Conservation (phyloP, 2,113 vertebrate species). For the Lutjanus erythropterus region DNA sequence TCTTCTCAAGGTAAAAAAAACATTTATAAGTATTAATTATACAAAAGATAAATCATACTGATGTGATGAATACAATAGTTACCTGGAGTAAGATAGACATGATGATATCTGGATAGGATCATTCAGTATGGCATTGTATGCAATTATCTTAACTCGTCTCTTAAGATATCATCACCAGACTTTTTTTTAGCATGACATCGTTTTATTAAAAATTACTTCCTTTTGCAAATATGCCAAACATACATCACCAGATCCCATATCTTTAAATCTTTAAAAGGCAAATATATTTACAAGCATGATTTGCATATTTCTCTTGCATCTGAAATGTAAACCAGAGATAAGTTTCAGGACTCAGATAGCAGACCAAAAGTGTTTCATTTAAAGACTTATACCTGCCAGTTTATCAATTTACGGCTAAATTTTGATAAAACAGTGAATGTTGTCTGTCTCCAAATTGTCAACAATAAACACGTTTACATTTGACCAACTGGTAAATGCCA, state of each 20-base stretch:
- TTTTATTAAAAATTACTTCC: too few species aligned
- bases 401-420: background rate
- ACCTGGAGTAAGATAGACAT: background rate
- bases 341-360: background rate
- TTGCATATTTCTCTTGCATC: background rate
- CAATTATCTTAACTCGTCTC: background rate
- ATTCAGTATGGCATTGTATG: background rate
- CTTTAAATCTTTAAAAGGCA: background rate
- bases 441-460: background rate
- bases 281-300: background rate
- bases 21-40: background rate
- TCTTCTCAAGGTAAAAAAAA: background rate
- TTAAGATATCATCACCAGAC: background rate
- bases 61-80: background rate
- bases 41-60: background rate
- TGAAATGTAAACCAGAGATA: background rate
- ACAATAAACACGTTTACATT: background rate
- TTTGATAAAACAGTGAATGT: background rate
- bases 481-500: background rate
- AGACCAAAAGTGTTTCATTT: background rate
- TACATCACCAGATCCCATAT: too few species aligned
- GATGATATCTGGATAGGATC: background rate
- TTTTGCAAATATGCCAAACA: background rate
- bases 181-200: background rate
- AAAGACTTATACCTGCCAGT: background rate